Conservation (phyloP, 2,113 vertebrate genomes). For the Cyprinus carpio region DNA sequence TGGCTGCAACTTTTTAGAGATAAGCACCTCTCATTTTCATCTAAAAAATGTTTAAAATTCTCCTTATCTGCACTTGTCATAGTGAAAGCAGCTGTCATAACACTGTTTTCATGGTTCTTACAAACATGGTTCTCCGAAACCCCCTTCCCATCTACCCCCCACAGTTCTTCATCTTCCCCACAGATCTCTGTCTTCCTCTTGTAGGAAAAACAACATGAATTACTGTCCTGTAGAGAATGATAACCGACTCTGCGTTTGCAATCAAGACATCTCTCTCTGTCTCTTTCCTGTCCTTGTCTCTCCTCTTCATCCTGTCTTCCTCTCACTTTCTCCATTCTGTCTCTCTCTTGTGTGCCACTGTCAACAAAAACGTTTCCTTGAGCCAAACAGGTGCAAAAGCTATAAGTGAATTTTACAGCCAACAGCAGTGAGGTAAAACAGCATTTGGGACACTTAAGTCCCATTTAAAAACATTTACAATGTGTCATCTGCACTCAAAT, state of each 20-base stretch:
- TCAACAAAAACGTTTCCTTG: slow-evolving; percentile 1
- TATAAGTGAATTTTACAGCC: not conserved
- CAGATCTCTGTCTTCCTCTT: slow-evolving; percentile 32
- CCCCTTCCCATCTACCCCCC: not conserved
- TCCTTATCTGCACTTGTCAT: not conserved
- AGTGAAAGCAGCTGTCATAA: slow-evolving; percentile 3
- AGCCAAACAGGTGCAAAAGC: slow-evolving; percentile 33
- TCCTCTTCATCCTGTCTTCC: slow-evolving; percentile 31
- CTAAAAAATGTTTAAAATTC: not conserved
- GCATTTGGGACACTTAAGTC: not conserved
- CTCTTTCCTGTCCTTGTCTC: slow-evolving; percentile 21
- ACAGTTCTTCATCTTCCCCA: not conserved
- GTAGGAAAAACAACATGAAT: slow-evolving; percentile 47
- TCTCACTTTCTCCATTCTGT: slow-evolving; percentile 6
- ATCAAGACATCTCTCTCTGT: slow-evolving; percentile 44
- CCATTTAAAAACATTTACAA: not conserved
- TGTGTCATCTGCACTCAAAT: not conserved
- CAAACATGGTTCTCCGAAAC: not conserved
- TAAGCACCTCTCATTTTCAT: not conserved
- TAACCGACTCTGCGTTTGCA: slow-evolving; percentile 47
- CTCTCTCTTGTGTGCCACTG: slow-evolving; percentile 34
- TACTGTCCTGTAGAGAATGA: slow-evolving; percentile 41
- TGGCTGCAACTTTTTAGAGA: not conserved
- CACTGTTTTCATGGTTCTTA: not conserved
- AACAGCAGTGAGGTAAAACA: not conserved